Base-by-base conservation (phyloP, 2,888 invertebrate genomes). In the Pecten maximus region DNA sequence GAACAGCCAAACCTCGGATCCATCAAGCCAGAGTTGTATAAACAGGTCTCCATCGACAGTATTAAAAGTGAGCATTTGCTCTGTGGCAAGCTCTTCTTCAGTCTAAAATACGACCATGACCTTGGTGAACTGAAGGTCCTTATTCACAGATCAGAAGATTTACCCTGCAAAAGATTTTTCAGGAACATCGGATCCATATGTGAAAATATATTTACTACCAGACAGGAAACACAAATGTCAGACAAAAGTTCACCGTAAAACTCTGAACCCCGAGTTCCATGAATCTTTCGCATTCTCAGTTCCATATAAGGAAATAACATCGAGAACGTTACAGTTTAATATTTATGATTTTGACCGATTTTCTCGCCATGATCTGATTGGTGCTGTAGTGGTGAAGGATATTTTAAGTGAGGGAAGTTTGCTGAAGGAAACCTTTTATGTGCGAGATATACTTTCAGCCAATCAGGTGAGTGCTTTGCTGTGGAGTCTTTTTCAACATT, bases 271-370 rank as follows among this genome's bases (percentile, higher is more conserved):
- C 0, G 98, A 98, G 28, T 98, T 98, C 97, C 98, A 98, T 96
- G 98, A 98, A 96, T 98, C 98, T 10, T 98, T 98, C 96, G 97
- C 98, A 89, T 98, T 98, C 97, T 98, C 98, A 94, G 98, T 98
- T 0, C 97, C 98, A 0, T 98, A 98, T 95, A 98, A 98, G 90
- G 98, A 98, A 93, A 97, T 98, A 12, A 97, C 98, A 0, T 98
- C 98, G 92, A 97, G 98, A 89, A 98, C 98, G 96, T 97, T 98
- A 0, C 98, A 98, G 97, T 98, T 98, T 97, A 98, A 98, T 6
- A 98, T 98, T 12, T 98, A 98, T 96, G 98, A 98, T 97, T 98
- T 98, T 97, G 98, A 98, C 96, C 97, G 98, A 89, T 98, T 98
- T 97, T 98, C 98, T 44, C 97, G 98, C 0, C 98, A 98, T 96